phyloP scores from a whole-genome alignment of 2,888 invertebrate species.

The Machimus rusticus region DNA sequence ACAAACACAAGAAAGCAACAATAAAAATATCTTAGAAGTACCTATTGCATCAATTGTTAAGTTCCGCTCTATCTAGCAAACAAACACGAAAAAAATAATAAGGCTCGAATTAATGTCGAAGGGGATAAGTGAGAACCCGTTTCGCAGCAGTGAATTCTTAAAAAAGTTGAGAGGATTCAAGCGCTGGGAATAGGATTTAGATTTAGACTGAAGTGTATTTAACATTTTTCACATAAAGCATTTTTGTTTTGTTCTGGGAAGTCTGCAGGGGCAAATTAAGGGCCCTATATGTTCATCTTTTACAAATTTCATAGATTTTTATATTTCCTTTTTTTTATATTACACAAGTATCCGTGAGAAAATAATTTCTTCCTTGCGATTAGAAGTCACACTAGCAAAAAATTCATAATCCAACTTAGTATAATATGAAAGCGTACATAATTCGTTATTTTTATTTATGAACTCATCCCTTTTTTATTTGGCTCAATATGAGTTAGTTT shows the following conservation, averaged over 20 bases:
- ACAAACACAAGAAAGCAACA: constrained; percentile 3
- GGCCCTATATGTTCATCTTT: background rate
- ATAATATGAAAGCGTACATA: no score
- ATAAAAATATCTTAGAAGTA: constrained; percentile 22
- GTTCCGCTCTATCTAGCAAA: constrained; percentile 1
- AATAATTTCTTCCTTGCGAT: background rate
- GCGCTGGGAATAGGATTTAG: background rate
- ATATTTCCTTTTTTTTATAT: background rate
- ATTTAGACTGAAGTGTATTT: background rate
- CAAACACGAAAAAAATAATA: background rate
- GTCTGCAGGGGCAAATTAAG: background rate
- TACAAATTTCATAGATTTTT: background rate
- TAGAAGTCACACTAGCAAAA: background rate
- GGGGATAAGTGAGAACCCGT: background rate
- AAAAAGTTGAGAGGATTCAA: background rate
- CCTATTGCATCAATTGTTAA: constrained; percentile 25
- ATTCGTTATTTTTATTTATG: no score
- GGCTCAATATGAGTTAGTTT: background rate
- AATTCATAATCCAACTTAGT: no score
- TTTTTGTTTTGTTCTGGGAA: background rate
- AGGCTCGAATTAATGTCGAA: background rate
- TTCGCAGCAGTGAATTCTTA: background rate
- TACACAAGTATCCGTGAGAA: background rate
- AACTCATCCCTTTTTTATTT: background rate
- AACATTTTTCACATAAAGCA: background rate